phyloP scores from a whole-genome alignment of 2,113 vertebrate genomes.

The Cheilinus undulatus region DNA sequence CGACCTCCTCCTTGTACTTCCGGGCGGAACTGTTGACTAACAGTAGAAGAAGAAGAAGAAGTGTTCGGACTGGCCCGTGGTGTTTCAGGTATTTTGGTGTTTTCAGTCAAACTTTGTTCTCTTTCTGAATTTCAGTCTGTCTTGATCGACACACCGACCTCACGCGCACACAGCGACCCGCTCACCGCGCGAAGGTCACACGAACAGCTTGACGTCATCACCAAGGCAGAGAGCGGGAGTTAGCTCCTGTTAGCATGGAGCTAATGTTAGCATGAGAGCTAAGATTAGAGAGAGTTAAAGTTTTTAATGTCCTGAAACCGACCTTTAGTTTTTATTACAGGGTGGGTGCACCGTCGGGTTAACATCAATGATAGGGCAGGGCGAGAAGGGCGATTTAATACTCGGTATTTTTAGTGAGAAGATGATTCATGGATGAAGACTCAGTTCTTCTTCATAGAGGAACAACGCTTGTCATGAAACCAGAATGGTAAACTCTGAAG shows the following conservation, averaged over 20 bases:
- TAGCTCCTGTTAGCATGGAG: conserved; percentile 4
- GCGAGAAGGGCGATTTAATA: too few relatives aligned
- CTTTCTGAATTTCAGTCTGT: background rate
- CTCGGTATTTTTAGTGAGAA: too few relatives aligned
- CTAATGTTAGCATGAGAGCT: conserved; percentile 31
- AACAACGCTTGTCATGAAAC: too few relatives aligned
- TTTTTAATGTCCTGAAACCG: too few relatives aligned
- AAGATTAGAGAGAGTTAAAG: background rate
- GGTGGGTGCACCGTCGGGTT: too few relatives aligned
- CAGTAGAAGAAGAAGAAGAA: background rate
- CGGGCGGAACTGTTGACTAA: background rate
- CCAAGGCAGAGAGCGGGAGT: accelerated
- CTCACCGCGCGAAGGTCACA: background rate
- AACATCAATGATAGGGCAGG: too few relatives aligned
- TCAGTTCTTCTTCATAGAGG: too few relatives aligned
- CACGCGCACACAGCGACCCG: background rate
- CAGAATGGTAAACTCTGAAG: too few relatives aligned
- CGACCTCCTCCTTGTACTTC: accelerated
- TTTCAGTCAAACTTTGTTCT: background rate
- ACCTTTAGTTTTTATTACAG: too few relatives aligned
- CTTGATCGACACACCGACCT: too few relatives aligned
- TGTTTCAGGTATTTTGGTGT: background rate
- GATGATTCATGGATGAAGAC: too few relatives aligned
- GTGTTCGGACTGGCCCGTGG: conserved; percentile 5
- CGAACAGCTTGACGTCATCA: background rate